phyloP scores from a whole-genome alignment of 92 coral and sea anemone genomes.

The Hydrozoanthus gracilis region DNA sequence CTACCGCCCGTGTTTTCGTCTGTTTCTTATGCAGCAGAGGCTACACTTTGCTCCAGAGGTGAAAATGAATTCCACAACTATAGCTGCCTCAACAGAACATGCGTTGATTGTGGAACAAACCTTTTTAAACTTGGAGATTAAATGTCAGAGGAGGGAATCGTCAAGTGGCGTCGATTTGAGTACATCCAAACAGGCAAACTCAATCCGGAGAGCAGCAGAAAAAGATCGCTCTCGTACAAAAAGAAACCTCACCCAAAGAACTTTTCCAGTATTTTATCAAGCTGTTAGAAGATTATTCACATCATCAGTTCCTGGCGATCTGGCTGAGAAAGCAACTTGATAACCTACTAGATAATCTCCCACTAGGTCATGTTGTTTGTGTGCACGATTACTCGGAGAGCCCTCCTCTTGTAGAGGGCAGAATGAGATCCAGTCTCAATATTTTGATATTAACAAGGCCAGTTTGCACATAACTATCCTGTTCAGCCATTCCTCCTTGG shows the following conservation, averaged over 20 bases:
- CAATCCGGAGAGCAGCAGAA: constrained; percentile 51
- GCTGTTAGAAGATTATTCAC: constrained; percentile 45
- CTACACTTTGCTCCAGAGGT: constrained; percentile 52
- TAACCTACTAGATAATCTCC: constrained; percentile 30
- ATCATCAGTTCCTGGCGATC: constrained; percentile 61
- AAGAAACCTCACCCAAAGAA: constrained; percentile 54
- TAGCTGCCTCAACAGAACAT: constrained; percentile 41
- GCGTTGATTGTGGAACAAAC: constrained; percentile 55
- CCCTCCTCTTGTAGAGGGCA: constrained; percentile 44
- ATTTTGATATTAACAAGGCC: constrained; percentile 50
- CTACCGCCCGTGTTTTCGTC: constrained; percentile 21
- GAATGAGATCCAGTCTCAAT: constrained; percentile 55
- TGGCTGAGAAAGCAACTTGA: constrained; percentile 57
- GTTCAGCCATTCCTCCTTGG: constrained; percentile 43
- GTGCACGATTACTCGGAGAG: constrained; percentile 59
- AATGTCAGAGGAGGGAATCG: constrained; percentile 15
- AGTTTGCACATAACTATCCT: constrained; percentile 56
- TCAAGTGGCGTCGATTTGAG: constrained; percentile 55
- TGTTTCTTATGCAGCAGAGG: constrained; percentile 14
- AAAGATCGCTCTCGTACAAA: constrained; percentile 55
- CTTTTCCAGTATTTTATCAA: constrained; percentile 54
- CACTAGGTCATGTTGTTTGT: constrained; percentile 50
- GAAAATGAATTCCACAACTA: constrained; percentile 49
- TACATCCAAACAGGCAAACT: constrained; percentile 44
- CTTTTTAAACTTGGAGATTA: constrained; percentile 38